Percentiles rank a stretch among this genome's conserved stretches.
phyloP scores from a whole-genome alignment of 2,113 vertebrate species.

The Gymnocephalus cernua region DNA sequence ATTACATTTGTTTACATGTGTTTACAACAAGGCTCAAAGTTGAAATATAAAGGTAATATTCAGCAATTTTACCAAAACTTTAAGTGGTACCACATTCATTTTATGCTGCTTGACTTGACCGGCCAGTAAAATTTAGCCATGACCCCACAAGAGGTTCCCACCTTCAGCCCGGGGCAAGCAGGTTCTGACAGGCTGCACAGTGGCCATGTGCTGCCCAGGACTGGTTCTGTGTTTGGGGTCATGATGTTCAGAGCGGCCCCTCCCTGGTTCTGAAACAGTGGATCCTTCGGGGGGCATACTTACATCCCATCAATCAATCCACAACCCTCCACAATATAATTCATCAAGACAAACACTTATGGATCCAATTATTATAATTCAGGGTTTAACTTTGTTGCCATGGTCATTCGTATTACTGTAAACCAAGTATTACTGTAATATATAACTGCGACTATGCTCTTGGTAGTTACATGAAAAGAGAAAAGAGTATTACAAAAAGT shows the following conservation, averaged over 20 bases:
- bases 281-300: too few species aligned
- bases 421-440: too few species aligned
- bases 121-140: conserved; percentile 42
- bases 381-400: too few species aligned
- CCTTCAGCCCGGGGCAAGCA: conserved; percentile 30
- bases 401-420: too few species aligned
- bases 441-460: too few species aligned
- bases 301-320: too few species aligned
- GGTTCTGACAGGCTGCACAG: conserved; percentile 32
- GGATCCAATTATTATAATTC: too few species aligned
- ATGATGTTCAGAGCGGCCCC: neutral
- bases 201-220: conserved; percentile 47
- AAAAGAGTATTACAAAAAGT: too few species aligned
- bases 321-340: too few species aligned
- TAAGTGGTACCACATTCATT: neutral
- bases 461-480: too few species aligned
- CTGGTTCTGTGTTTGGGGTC: conserved; percentile 3
- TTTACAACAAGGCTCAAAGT: neutral
- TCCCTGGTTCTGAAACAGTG: conserved; percentile 10
- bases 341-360: too few species aligned
- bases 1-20: too few species aligned
- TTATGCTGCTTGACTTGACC: neutral
- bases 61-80: neutral
- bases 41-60: conserved; percentile 2
- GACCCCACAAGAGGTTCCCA: conserved; percentile 41